A percentile compares a stretch with the other conserved stretches of the same genome.
These are phyloP conservation scores for Synaphobranchus kaupii DNA, from an alignment of 2,797 vertebrate species.

Conservation along the genomic window DNA sequence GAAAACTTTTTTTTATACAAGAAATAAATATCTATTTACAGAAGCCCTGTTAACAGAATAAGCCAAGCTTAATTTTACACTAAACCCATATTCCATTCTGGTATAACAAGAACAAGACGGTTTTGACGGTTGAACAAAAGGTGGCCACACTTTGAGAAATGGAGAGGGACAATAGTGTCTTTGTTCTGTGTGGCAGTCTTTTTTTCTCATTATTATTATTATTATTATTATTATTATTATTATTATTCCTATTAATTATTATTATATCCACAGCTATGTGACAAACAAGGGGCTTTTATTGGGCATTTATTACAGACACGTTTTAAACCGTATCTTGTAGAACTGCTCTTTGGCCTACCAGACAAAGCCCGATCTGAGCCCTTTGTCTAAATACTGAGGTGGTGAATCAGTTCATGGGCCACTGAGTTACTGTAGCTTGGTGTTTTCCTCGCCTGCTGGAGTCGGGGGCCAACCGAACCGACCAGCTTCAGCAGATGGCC, in stretches of 20 bases:
- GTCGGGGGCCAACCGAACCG: background rate
- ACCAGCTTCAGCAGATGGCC: slow-evolving; percentile 45
- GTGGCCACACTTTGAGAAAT: background rate
- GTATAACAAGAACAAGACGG: background rate
- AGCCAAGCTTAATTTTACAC: background rate
- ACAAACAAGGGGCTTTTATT: background rate
- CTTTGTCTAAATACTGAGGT: background rate
- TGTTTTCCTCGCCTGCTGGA: background rate
- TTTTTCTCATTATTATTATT: slow-evolving; percentile 25
- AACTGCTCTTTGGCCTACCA: background rate
- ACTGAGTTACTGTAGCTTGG: slow-evolving; percentile 7
- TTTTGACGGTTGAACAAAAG: background rate
- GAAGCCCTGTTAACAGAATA: background rate
- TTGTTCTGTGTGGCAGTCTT: background rate
- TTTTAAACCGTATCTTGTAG: background rate
- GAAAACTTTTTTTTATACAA: background rate
- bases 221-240: slow-evolving; percentile 5
- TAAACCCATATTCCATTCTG: background rate
- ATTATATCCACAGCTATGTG: background rate
- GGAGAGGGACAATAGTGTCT: background rate
- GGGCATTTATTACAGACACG: slow-evolving; percentile 12
- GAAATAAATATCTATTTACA: background rate
- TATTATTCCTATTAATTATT: background rate
- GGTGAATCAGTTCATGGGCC: background rate
- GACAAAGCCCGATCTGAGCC: background rate